phyloP scores from a whole-genome alignment of 2,888 invertebrate genomes.

The Hymenopus coronatus region DNA sequence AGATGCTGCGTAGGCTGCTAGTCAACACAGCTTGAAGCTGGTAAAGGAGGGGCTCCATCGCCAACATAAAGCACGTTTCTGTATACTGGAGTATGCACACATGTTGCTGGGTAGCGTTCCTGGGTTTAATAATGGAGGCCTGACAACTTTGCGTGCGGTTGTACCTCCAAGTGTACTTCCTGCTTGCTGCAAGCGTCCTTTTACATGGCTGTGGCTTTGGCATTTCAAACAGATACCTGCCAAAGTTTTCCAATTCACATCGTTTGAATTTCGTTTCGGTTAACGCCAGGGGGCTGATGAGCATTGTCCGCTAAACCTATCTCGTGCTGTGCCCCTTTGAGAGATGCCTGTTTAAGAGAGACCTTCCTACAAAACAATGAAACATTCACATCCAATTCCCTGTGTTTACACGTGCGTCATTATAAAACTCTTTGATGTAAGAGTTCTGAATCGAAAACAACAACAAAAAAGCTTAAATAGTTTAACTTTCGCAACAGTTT shows the following conservation, averaged over 20 bases:
- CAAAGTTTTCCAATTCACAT: neutral
- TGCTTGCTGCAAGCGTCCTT: neutral
- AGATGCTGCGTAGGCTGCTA: no score
- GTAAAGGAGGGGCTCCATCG: no score
- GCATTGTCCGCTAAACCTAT: neutral
- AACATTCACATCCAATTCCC: neutral
- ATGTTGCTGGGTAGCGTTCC: no score
- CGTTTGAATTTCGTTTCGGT: neutral
- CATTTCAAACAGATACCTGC: neutral
- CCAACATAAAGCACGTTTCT: no score
- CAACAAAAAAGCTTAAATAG: neutral
- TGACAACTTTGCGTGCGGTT: no score
- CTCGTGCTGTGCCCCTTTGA: neutral
- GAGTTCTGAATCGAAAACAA: neutral
- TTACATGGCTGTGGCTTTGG: neutral
- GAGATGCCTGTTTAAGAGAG: neutral
- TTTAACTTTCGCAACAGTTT: neutral
- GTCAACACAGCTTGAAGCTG: no score
- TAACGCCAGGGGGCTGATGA: neutral
- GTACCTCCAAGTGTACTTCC: no score
- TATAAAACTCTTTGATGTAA: neutral
- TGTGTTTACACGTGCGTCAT: neutral
- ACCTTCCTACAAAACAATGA: neutral
- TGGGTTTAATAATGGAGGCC: no score
- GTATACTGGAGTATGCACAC: no score